These are phyloP conservation scores for Nesidiocoris tenuis DNA, from an alignment of 2,888 invertebrate species.

Conservation along the genomic window DNA sequence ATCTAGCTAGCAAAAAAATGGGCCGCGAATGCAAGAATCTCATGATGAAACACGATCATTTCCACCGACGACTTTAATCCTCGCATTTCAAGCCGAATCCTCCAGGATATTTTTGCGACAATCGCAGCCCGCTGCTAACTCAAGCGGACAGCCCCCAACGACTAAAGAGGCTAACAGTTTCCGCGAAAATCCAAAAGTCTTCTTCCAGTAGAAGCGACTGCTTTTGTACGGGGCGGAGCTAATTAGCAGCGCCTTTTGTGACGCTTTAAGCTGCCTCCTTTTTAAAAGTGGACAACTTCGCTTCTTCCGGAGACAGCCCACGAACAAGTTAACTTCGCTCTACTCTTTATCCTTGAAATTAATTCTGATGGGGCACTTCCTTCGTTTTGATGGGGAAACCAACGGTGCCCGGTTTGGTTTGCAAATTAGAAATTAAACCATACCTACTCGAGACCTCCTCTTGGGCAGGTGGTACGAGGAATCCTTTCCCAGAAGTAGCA, in stretches of 20 bases:
- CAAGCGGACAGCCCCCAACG: too few relatives aligned
- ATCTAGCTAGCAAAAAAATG: too few relatives aligned
- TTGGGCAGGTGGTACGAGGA: neutral
- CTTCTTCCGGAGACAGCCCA: neutral
- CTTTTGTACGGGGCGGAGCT: too few relatives aligned
- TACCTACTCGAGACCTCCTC: neutral
- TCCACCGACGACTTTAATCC: too few relatives aligned
- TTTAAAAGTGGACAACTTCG: neutral
- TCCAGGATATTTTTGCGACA: too few relatives aligned
- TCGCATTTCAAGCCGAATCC: too few relatives aligned
- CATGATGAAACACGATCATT: too few relatives aligned
- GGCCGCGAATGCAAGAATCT: too few relatives aligned
- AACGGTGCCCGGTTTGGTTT: constrained; percentile 18
- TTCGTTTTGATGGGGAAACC: constrained; percentile 29
- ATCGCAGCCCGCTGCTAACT: too few relatives aligned
- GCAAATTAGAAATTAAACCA: constrained; percentile 37
- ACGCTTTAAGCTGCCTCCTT: neutral
- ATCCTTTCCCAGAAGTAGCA: neutral
- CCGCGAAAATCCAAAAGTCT: too few relatives aligned
- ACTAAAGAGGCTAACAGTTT: too few relatives aligned
- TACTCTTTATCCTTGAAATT: constrained; percentile 28
- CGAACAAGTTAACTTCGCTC: constrained; percentile 12
- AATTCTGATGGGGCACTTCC: constrained; percentile 34
- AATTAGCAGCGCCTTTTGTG: neutral
- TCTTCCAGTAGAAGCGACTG: too few relatives aligned